Percentiles rank a stretch among this genome's conserved stretches.
These are phyloP conservation scores for Clitarchus hookeri DNA, from an alignment of 2,888 invertebrate species.

Conservation along the genomic window DNA sequence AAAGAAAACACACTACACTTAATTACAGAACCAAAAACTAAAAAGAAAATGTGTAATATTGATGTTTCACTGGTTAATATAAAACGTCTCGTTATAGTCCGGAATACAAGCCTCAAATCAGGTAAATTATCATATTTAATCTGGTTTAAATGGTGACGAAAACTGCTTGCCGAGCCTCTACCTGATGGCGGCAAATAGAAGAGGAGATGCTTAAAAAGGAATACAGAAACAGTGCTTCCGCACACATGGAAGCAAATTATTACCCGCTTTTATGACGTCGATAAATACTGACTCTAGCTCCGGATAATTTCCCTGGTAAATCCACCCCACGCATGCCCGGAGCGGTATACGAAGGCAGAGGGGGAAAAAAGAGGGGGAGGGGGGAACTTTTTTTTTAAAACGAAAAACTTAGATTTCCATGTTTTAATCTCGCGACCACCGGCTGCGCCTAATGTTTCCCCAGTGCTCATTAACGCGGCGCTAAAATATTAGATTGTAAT, in stretches of 20 bases:
- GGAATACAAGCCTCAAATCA: too few relatives aligned
- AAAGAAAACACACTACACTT: too few relatives aligned
- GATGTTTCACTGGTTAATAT: too few relatives aligned
- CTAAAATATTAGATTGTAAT: background rate
- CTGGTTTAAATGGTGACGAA: background rate
- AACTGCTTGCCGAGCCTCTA: background rate
- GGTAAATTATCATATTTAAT: background rate
- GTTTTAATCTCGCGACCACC: background rate
- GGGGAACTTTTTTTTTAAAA: background rate
- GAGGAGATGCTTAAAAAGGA: background rate
- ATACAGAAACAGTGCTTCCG: background rate
- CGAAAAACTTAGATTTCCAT: background rate
- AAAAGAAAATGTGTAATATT: too few relatives aligned
- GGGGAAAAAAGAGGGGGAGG: background rate
- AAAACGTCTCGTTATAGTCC: too few relatives aligned
- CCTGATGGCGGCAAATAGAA: background rate
- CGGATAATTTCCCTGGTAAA: slow-evolving; percentile 2
- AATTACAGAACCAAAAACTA: too few relatives aligned
- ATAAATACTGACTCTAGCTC: background rate
- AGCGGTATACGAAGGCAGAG: background rate
- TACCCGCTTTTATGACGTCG: slow-evolving; percentile 1
- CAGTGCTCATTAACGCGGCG: background rate
- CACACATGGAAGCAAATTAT: slow-evolving; percentile 7
- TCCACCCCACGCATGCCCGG: background rate
- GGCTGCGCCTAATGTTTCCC: slow-evolving; percentile 5